phyloP scores from a whole-genome alignment of 1,140 invertebrate genomes.

The Pinna nobilis region DNA sequence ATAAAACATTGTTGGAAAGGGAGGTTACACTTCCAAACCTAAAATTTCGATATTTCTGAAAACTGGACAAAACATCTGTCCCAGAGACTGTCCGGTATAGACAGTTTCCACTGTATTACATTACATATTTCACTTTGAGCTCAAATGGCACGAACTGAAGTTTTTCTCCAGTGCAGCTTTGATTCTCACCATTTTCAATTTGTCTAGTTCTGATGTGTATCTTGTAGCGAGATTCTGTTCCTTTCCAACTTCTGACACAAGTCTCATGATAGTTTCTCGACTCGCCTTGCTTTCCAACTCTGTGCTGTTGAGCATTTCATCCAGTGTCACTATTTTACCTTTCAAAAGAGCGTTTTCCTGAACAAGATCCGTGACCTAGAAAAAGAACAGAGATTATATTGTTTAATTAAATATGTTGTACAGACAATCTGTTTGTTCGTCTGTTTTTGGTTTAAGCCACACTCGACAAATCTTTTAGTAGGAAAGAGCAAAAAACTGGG shows the following conservation, averaged over 20 bases:
- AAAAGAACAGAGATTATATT: slow-evolving; percentile 6
- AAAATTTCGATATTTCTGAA: too few species aligned
- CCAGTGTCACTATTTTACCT: slow-evolving; percentile 70
- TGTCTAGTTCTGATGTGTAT: slow-evolving; percentile 67
- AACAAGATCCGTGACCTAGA: slow-evolving; percentile 68
- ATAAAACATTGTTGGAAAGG: too few species aligned
- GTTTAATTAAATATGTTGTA: neutral
- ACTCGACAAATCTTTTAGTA: too few species aligned
- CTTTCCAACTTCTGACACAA: slow-evolving; percentile 72
- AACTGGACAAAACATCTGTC: too few species aligned
- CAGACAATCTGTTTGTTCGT: too few species aligned
- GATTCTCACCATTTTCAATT: slow-evolving; percentile 63
- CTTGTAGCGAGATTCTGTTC: slow-evolving; percentile 70
- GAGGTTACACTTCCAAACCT: too few species aligned
- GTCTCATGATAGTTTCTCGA: slow-evolving; percentile 74
- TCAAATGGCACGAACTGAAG: too few species aligned
- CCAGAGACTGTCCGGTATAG: too few species aligned
- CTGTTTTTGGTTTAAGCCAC: too few species aligned
- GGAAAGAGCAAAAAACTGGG: too few species aligned
- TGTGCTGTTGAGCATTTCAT: slow-evolving; percentile 66
- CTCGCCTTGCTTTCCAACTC: slow-evolving; percentile 74
- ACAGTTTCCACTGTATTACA: too few species aligned
- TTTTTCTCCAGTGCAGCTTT: neutral
- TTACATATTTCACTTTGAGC: too few species aligned
- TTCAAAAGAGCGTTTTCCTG: slow-evolving; percentile 73